phyloP scores from a whole-genome alignment of 2,888 invertebrate genomes.

The Caenorhabditis panamensis region DNA sequence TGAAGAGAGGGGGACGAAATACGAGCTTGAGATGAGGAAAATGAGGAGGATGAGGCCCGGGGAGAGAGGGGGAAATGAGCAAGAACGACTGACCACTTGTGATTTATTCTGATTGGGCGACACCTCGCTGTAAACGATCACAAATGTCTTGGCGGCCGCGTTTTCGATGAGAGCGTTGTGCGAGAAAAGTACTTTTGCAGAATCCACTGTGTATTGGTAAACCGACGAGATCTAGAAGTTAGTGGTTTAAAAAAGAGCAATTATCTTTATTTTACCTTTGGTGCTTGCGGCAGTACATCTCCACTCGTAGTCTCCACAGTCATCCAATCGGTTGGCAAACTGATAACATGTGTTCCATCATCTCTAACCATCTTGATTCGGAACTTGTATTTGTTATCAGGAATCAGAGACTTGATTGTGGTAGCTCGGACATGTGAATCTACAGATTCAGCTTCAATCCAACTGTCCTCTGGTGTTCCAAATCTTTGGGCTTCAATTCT shows the following conservation, averaged over 20 bases:
- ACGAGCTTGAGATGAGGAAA: slow-evolving; percentile 24
- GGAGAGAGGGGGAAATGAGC: neutral
- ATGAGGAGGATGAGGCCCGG: slow-evolving; percentile 10
- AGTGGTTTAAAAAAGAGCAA: neutral
- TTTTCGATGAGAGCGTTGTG: slow-evolving; percentile 62
- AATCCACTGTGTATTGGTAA: slow-evolving; percentile 53
- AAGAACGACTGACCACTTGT: slow-evolving; percentile 59
- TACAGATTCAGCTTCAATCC: slow-evolving; percentile 70
- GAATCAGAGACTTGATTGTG: slow-evolving; percentile 70
- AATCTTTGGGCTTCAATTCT: slow-evolving; percentile 62
- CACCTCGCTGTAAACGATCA: slow-evolving; percentile 61
- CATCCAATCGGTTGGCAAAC: slow-evolving; percentile 65
- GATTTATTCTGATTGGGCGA: slow-evolving; percentile 55
- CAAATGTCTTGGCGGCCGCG: slow-evolving; percentile 64
- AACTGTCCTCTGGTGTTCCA: slow-evolving; percentile 44
- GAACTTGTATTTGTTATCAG: slow-evolving; percentile 68
- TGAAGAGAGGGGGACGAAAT: slow-evolving; percentile 12
- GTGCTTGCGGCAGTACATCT: slow-evolving; percentile 61
- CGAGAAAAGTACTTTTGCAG: slow-evolving; percentile 69
- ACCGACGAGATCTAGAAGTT: slow-evolving; percentile 64
- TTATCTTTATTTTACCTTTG: slow-evolving; percentile 41
- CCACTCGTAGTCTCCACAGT: slow-evolving; percentile 56
- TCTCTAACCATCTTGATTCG: slow-evolving; percentile 65
- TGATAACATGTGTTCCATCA: slow-evolving; percentile 54
- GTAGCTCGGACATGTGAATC: slow-evolving; percentile 74